Base-by-base conservation (phyloP, 1,140 invertebrate species). In the Lithobius niger region DNA sequence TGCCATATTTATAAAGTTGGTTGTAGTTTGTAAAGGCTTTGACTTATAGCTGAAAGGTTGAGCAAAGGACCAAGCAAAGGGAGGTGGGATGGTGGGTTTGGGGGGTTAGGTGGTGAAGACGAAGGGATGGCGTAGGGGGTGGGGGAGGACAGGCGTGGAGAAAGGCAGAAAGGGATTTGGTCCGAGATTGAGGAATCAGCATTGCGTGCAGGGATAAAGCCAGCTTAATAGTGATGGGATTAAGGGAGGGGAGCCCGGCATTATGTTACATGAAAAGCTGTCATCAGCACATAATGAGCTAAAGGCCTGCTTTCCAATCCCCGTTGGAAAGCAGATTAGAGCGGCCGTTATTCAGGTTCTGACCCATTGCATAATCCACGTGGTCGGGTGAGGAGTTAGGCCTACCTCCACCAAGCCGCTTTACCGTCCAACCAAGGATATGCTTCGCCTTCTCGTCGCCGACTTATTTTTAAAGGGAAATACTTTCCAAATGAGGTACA, bases 241-340 rank as follows among this genome's bases (percentile, higher is more conserved):
- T 47, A 47, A 47, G 22, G 10, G 6, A 22, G 44, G 44, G 44
- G 22, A 6, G 13, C 10, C 15, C 13, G 44, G 44, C 44, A 47
- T 47, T 47, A 47, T 47, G 19, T 47, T 47, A 47, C 44, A 47
- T 47, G 44, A 47, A 47, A 47, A 47, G 44, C 44, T 47, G 44
- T 47, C 44, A 47, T 47, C 44, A 47, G 44, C 44, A 13, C 44
- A 47, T 47, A 47, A 47, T 47, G 44, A 47, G 44, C 44, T 47
- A 47, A 47, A 47, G 44, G 15, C 44, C 44, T 15, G 19, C 13
- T 21, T 22, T 21, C 19, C 44, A 13, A 6, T 15, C 44, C 44
- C 19, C 15, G 44, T 6, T 21, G 44, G 44, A 47, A 47, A 47
- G 44, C 44, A 47, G 44, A 47, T 47, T 47, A 47, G 22, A 21